Evolutionary conservation across 2,113 vertebrate species (phyloP), one percentile per base, ranked within the genome.

Genomic region (Anoura caudifer): DNA sequence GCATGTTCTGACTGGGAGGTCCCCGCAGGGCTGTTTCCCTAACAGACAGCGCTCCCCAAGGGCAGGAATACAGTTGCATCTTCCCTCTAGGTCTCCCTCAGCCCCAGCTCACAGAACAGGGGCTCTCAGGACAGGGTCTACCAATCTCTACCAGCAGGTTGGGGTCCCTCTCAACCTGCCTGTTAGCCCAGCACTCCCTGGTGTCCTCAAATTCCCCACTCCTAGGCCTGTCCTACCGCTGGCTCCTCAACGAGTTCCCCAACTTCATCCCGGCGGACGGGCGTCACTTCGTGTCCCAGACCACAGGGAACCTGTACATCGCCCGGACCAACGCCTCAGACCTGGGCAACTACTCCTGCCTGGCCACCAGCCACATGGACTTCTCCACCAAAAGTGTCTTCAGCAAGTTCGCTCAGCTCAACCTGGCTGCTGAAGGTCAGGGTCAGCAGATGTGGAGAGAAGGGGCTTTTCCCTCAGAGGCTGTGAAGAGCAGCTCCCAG

Each of bases 321-420:
- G 99, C 99, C 85, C 99, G 98, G 73, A 99, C 99, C 0, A 99
- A 99, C 13, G 98, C 98, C 31, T 99, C 99, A 0, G 99, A 99
- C 97, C 98, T 99, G 0, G 99, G 99, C 65, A 99, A 98, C 97
- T 99, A 99, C 88, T 99, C 99, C 61, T 99, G 99, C 97, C 99
- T 99, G 84, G 99, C 99, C 95, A 99, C 99, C 7, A 99, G 99
- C 97, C 99, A 99, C 98, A 98, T 99, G 75, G 99, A 99, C 84
- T 99, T 99, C 97, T 99, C 99, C 98, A 99, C 99, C 95, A 99
- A 99, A 98, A 99, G 99, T 1, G 99, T 99, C 87, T 99, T 99
- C 98, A 99, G 99, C 99, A 99, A 99, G 91, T 98, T 99, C 33
- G 99, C 99, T 82, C 99, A 98, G 93, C 99, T 99, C 96, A 99